Conservation (phyloP, 2,888 invertebrate genomes). For the Keiferia lycopersicella region DNA sequence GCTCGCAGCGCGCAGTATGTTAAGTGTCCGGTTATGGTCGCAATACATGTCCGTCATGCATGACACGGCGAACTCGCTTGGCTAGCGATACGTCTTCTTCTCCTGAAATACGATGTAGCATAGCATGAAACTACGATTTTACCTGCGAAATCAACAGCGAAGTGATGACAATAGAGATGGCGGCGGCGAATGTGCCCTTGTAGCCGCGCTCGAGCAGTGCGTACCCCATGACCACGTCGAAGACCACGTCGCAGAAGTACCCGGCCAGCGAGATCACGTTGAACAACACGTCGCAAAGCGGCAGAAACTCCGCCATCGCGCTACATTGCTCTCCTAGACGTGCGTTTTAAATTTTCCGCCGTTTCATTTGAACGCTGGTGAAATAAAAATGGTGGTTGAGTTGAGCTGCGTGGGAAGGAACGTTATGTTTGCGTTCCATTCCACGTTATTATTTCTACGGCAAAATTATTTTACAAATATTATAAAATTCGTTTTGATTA, state of each 20-base stretch:
- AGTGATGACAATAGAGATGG: constrained; percentile 85
- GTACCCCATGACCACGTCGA: constrained; percentile 92
- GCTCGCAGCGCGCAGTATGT: too few relatives aligned
- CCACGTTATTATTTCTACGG: neutral
- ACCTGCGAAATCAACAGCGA: constrained; percentile 89
- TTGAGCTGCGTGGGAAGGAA: constrained; percentile 29
- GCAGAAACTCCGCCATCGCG: constrained; percentile 90
- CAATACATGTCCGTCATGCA: too few relatives aligned
- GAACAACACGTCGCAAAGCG: constrained; percentile 94
- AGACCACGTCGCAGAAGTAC: constrained; percentile 95
- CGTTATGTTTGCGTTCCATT: constrained; percentile 20
- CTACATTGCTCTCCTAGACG: too few relatives aligned
- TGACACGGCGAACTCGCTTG: too few relatives aligned
- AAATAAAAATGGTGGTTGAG: constrained; percentile 1
- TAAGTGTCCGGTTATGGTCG: too few relatives aligned
- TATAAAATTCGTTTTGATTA: too few relatives aligned
- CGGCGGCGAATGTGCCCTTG: constrained; percentile 84
- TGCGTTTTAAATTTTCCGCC: constrained; percentile 32
- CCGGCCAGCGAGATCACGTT: constrained; percentile 94
- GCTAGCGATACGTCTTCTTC: too few relatives aligned
- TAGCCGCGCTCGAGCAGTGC: constrained; percentile 87
- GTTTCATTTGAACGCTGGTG: constrained; percentile 34
- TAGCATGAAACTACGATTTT: neutral
- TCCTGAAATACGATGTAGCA: neutral
- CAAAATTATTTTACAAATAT: neutral